phyloP scores from a whole-genome alignment of 2,113 vertebrate genomes.

The Chloropsis cyanopogon region DNA sequence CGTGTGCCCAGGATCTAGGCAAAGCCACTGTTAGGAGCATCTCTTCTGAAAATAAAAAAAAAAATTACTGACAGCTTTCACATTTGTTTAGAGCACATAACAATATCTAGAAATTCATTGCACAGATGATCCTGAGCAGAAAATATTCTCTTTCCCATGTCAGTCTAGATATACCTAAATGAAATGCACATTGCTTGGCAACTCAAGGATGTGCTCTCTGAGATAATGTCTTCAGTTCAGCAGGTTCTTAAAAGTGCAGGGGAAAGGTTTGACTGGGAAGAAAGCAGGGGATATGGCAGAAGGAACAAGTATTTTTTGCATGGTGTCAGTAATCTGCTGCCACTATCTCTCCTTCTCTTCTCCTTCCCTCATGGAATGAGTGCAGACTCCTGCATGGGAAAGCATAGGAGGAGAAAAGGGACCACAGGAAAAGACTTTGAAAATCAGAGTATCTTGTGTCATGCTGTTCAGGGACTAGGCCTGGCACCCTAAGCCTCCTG shows the following conservation, averaged over 20 bases:
- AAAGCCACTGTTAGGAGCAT: neutral
- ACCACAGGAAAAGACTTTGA: neutral
- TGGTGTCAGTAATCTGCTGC: neutral
- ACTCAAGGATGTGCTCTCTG: neutral
- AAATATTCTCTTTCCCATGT: neutral
- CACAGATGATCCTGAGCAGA: neutral
- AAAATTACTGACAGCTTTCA: neutral
- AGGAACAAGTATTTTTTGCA: neutral
- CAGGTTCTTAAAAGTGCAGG: neutral
- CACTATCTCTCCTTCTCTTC: neutral
- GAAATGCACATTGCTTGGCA: neutral
- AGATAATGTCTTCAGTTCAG: neutral
- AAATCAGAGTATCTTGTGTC: neutral
- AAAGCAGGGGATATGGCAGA: neutral
- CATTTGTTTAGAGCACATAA: neutral
- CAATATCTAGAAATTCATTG: neutral
- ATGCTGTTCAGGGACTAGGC: neutral
- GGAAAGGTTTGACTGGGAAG: neutral
- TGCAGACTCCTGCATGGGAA: neutral
- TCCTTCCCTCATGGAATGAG: neutral
- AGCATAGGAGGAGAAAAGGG: neutral
- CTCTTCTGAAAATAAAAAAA: neutral
- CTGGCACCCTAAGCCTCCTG: neutral
- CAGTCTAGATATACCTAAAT: neutral
- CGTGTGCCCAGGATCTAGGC: neutral